Percentiles rank a stretch among this genome's conserved stretches.
These are phyloP conservation scores for Fragum sueziense DNA, from an alignment of 2,888 invertebrate genomes.

Conservation along the genomic window DNA sequence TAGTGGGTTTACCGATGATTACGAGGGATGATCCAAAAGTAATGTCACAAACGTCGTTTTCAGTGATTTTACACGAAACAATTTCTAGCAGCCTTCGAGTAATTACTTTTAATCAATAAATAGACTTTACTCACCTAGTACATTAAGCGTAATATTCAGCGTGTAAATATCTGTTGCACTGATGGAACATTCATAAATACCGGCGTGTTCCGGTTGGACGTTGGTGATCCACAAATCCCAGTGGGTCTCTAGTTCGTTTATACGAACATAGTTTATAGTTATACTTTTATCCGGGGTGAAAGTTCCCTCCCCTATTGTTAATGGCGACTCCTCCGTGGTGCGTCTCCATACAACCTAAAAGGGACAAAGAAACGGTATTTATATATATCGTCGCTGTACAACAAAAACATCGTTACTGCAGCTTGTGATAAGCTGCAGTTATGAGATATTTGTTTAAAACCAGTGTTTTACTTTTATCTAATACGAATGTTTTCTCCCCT, in stretches of 20 bases:
- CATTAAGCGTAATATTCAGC: conserved; percentile 37
- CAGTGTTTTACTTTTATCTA: too few species aligned
- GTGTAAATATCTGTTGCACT: conserved; percentile 57
- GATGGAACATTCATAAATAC: conserved; percentile 64
- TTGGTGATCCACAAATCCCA: conserved; percentile 62
- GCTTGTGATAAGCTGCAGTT: too few species aligned
- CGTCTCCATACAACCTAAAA: conserved; percentile 64
- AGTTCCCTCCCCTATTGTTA: conserved; percentile 54
- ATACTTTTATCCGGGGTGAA: conserved; percentile 56
- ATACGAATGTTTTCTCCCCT: too few species aligned
- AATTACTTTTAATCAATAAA: too few species aligned
- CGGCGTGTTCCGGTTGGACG: conserved; percentile 47
- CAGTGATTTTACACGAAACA: too few species aligned
- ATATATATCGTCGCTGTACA: too few species aligned
- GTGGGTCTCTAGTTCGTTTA: conserved; percentile 28
- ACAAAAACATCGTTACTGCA: too few species aligned
- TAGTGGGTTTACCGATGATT: too few species aligned
- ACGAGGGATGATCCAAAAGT: too few species aligned
- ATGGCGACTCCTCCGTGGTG: conserved; percentile 45
- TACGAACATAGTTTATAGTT: conserved; percentile 42
- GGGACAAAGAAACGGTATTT: not conserved
- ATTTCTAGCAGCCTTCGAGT: not conserved
- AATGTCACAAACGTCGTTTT: too few species aligned
- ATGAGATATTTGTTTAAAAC: too few species aligned
- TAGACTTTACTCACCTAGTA: conserved; percentile 13